phyloP scores from a whole-genome alignment of 2,113 vertebrate genomes.

The Megaceryle maxima region DNA sequence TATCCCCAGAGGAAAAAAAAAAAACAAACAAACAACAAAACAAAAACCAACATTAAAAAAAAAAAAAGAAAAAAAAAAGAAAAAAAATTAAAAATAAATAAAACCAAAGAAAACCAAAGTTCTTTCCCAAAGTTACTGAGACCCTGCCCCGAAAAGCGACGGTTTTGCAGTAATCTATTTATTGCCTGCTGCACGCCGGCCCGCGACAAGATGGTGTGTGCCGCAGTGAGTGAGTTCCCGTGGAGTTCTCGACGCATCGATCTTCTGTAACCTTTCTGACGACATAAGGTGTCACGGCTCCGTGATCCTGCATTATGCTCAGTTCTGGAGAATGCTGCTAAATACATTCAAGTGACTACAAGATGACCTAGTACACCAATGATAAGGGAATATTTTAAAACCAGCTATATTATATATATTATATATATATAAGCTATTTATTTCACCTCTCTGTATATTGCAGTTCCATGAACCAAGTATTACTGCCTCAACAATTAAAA shows the following conservation, averaged over 20 bases:
- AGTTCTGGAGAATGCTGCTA: slow-evolving; percentile 85
- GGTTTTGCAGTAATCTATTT: slow-evolving; percentile 79
- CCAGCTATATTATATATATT: slow-evolving; percentile 87
- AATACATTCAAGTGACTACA: slow-evolving; percentile 78
- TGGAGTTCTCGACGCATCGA: slow-evolving; percentile 73
- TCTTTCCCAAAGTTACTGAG: slow-evolving; percentile 76
- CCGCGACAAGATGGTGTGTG: slow-evolving; percentile 54
- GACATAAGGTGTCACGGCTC: slow-evolving; percentile 80
- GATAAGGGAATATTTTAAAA: slow-evolving; percentile 87
- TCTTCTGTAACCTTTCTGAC: slow-evolving; percentile 71
- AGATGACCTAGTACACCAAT: slow-evolving; percentile 83
- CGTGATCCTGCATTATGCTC: slow-evolving; percentile 78
- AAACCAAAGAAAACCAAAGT: slow-evolving; percentile 78
- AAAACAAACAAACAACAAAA: not conserved
- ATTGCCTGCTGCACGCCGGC: slow-evolving; percentile 74
- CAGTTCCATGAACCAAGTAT: slow-evolving; percentile 87
- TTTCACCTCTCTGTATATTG: slow-evolving; percentile 89
- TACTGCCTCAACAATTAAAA: slow-evolving; percentile 87
- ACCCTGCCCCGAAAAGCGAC: slow-evolving; percentile 64
- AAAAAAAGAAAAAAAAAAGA: not conserved
- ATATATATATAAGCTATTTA: slow-evolving; percentile 89
- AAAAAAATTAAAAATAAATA: slow-evolving; percentile 36
- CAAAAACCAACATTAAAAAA: not conserved
- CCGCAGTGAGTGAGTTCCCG: slow-evolving; percentile 70
- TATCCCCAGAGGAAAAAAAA: slow-evolving; percentile 62